phyloP scores from a whole-genome alignment of 2,113 vertebrate species.

The Pyxicephalus adspersus region DNA sequence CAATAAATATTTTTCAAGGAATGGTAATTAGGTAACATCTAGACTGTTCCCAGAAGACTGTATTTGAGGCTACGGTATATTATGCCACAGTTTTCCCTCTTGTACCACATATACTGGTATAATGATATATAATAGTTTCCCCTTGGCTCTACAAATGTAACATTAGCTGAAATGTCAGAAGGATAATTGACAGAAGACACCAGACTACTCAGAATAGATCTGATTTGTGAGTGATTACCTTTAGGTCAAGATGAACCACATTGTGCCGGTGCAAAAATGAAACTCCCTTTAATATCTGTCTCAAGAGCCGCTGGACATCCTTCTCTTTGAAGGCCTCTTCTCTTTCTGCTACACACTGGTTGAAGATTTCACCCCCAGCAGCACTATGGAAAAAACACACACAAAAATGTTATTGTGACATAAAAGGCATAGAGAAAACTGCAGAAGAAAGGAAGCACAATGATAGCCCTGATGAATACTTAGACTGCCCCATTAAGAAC shows the following conservation, averaged over 20 bases:
- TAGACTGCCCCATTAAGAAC: too few species aligned
- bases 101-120: too few species aligned
- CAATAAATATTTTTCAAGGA: too few species aligned
- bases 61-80: too few species aligned
- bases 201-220: not conserved
- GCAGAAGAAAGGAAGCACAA: too few species aligned
- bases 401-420: not conserved
- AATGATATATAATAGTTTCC: too few species aligned
- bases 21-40: too few species aligned
- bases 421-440: not conserved
- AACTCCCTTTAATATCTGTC: slow-evolving; percentile 89
- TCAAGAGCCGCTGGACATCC: slow-evolving; percentile 88
- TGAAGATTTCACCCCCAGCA: slow-evolving; percentile 94
- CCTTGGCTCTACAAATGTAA: not conserved
- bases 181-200: not conserved
- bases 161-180: not conserved
- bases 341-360: slow-evolving; percentile 90
- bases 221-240: slow-evolving; percentile 71
- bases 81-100: too few species aligned
- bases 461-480: too few species aligned
- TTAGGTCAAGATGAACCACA: slow-evolving; percentile 92
- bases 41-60: too few species aligned
- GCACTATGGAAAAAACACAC: slow-evolving; percentile 71
- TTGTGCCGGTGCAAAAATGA: slow-evolving; percentile 85
- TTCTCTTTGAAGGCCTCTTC: slow-evolving; percentile 93